phyloP scores from a whole-genome alignment of 92 coral and sea anemone species.

The Epizoanthus ramosus region DNA sequence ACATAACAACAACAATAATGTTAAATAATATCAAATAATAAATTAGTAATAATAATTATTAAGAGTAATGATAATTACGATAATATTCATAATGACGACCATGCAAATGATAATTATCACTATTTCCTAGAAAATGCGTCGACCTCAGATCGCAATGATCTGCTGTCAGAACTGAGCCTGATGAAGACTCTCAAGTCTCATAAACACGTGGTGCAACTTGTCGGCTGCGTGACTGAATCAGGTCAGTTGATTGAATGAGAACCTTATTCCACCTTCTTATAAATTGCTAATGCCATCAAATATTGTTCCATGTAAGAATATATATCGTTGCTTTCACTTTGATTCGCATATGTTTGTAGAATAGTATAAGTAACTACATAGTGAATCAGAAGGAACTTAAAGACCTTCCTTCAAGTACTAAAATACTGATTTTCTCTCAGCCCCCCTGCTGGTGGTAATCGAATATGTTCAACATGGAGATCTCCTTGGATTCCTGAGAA shows the following conservation, averaged over 20 bases:
- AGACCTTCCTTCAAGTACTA: background rate
- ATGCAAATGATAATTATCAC: too few relatives aligned
- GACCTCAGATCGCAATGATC: background rate
- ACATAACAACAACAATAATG: too few relatives aligned
- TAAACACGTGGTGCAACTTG: background rate
- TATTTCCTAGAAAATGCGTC: background rate
- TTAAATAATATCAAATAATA: too few relatives aligned
- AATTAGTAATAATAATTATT: too few relatives aligned
- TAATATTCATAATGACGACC: too few relatives aligned
- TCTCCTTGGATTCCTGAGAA: slow-evolving; percentile 25
- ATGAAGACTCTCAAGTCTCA: slow-evolving; percentile 7
- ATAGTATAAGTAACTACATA: background rate
- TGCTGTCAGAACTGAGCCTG: background rate
- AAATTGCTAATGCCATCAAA: too few relatives aligned
- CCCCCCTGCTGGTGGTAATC: slow-evolving; percentile 4
- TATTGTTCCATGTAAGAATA: too few relatives aligned
- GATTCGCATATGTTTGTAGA: too few relatives aligned
- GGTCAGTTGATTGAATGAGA: background rate
- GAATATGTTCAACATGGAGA: slow-evolving; percentile 16
- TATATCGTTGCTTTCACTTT: too few relatives aligned
- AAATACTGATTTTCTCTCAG: slow-evolving; percentile 1
- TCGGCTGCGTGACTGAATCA: slow-evolving; percentile 3
- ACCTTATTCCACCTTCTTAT: too few relatives aligned
- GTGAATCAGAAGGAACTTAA: background rate
- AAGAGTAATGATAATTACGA: too few relatives aligned